Conservation (phyloP, 2,113 vertebrate genomes). For the Lanius collurio region DNA sequence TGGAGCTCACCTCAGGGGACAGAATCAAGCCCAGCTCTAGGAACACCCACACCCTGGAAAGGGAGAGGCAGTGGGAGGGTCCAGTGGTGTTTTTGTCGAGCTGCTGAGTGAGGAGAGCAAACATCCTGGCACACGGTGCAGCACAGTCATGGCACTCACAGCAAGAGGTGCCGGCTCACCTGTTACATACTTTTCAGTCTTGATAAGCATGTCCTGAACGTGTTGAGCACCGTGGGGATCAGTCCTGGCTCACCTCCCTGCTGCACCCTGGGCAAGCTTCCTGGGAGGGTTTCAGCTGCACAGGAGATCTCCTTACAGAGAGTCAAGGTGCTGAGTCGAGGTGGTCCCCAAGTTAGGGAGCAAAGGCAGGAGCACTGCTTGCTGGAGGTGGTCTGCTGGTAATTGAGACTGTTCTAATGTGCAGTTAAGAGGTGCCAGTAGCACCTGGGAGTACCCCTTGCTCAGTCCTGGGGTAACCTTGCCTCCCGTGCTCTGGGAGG, state of each 20-base stretch:
- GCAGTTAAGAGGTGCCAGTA: background rate
- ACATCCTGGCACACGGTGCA: rapidly evolving
- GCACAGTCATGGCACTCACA: rapidly evolving
- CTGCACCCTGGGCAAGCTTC: background rate
- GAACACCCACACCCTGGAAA: background rate
- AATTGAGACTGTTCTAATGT: background rate
- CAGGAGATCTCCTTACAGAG: background rate
- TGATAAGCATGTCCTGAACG: background rate
- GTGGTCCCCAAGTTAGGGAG: background rate
- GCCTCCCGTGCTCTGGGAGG: background rate
- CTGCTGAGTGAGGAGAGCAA: background rate
- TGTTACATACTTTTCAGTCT: background rate
- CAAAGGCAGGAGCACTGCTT: background rate
- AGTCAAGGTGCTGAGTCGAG: background rate
- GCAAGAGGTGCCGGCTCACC: background rate
- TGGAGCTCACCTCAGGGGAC: background rate
- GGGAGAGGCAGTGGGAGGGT: background rate
- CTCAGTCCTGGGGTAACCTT: rapidly evolving
- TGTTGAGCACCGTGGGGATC: background rate
- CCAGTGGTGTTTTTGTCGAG: background rate
- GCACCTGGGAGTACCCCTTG: background rate
- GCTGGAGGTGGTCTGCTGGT: background rate
- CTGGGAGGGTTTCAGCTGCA: background rate
- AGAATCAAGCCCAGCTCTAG: background rate
- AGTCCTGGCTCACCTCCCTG: background rate